Evolutionary conservation across 2,888 invertebrate species (phyloP), one percentile per base, ranked within the genome.

Genomic region (Hololepta plana): DNA sequence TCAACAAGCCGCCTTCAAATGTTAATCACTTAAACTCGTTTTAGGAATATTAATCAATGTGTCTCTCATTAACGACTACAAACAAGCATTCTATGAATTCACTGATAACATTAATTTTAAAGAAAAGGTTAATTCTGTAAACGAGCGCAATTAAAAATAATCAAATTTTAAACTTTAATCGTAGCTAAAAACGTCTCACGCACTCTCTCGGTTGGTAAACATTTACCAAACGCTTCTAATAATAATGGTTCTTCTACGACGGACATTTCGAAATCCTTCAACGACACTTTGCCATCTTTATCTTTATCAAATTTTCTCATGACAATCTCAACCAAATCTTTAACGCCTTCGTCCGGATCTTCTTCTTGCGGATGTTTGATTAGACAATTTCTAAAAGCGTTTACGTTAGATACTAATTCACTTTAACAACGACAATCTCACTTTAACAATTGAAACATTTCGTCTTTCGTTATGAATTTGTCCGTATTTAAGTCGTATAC

Each of bases 261-360:
- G 0, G 76, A 63, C 8, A 55, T 46, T 20, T 61, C 58, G 44
- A 72, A 81, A 45, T 80, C 80, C 4, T 62, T 55, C 33, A 67
- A 64, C 6, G 72, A 75, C 5, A 82, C 68, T 28, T 70, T 59
- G 0, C 79, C 77, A 43, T 82, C 82, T 34, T 69, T 63, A 43
- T 84, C 81, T 5, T 60, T 43, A 42, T 82, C 82, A 59, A 81
- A 64, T 44, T 76, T 71, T 39, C 69, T 72, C 30, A 80, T 52
- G 37, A 76, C 60, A 15, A 73, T 66, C 36, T 76, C 76, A 1
- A 74, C 72, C 34, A 81, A 58, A 44, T 82, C 82, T 51, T 66
- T 70, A 0, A 72, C 69, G 28, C 71, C 73, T 47, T 81, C 80
- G 26, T 74, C 75, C 2, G 54, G 53, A 28, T 77, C 71, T 40